phyloP scores from a whole-genome alignment of 2,888 invertebrate genomes.

The Crepidodera aurea region DNA sequence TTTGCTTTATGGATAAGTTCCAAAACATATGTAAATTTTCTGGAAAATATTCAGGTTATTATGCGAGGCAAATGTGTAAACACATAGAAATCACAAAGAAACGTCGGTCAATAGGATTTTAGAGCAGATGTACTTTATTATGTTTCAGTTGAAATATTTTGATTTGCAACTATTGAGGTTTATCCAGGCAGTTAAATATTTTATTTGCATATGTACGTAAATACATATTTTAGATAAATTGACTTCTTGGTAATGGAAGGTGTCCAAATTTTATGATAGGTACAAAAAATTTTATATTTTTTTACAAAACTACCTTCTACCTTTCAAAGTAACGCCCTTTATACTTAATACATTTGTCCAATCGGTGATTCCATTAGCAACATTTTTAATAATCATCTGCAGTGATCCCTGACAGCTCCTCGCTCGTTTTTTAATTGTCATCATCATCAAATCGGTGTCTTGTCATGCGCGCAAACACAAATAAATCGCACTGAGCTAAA shows the following conservation, averaged over 20 bases:
- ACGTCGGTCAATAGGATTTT: background rate
- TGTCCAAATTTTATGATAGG: background rate
- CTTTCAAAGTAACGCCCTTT: too few relatives aligned
- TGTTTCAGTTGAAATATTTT: conserved; percentile 6
- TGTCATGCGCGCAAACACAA: too few relatives aligned
- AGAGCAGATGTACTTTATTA: background rate
- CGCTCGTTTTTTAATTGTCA: too few relatives aligned
- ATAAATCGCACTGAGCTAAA: too few relatives aligned
- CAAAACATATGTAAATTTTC: conserved; percentile 8
- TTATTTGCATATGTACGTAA: background rate
- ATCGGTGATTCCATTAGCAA: too few relatives aligned
- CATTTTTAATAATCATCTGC: too few relatives aligned
- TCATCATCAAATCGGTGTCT: too few relatives aligned
- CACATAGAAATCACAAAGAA: background rate
- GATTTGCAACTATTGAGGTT: background rate
- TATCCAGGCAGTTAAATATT: background rate
- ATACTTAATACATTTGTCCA: too few relatives aligned
- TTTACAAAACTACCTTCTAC: too few relatives aligned
- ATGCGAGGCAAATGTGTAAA: background rate
- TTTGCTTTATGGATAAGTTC: conserved; percentile 6
- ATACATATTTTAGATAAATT: background rate
- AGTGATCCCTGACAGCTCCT: too few relatives aligned
- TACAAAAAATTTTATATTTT: too few relatives aligned
- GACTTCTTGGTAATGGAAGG: background rate
- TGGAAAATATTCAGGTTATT: conserved; percentile 3